phyloP scores from a whole-genome alignment of 2,797 vertebrate genomes.

The Sebastes cheni region DNA sequence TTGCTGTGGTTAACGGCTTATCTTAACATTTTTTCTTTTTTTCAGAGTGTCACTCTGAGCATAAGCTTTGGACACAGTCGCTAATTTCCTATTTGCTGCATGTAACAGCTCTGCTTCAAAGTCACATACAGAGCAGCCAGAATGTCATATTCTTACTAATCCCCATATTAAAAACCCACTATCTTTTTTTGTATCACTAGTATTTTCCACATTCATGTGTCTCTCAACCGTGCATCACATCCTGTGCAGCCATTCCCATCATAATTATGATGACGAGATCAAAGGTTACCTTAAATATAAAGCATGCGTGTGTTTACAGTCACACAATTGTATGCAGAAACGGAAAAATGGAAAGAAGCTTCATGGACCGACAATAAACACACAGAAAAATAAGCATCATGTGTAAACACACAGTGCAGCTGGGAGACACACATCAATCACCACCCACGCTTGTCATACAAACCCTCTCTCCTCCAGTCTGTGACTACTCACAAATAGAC shows the following conservation, averaged over 20 bases:
- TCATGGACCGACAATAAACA: not conserved
- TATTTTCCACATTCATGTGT: slow-evolving; percentile 26
- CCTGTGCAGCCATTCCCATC: slow-evolving; percentile 20
- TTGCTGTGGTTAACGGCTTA: slow-evolving; percentile 50
- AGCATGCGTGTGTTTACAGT: not conserved
- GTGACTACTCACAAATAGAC: slow-evolving; percentile 2
- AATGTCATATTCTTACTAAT: slow-evolving; percentile 64
- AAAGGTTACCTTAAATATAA: slow-evolving; percentile 18
- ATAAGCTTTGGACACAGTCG: slow-evolving; percentile 43
- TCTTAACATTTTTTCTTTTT: slow-evolving; percentile 26
- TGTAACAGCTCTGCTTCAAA: slow-evolving; percentile 54
- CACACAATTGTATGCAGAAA: slow-evolving; percentile 3
- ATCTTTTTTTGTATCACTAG: slow-evolving; percentile 39
- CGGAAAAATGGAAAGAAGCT: not conserved
- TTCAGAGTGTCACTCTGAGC: slow-evolving; percentile 36
- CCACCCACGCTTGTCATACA: slow-evolving; percentile 24
- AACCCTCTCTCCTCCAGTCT: slow-evolving; percentile 8
- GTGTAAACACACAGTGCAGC: slow-evolving; percentile 30
- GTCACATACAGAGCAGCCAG: slow-evolving; percentile 35
- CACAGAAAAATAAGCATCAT: slow-evolving; percentile 25
- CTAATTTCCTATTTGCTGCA: slow-evolving; percentile 59
- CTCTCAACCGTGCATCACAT: slow-evolving; percentile 1
- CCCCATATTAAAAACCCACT: slow-evolving; percentile 52
- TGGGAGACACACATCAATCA: slow-evolving; percentile 53
- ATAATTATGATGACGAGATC: slow-evolving; percentile 29